These are phyloP conservation scores for Ornithoptera priamus DNA, from an alignment of 2,888 invertebrate genomes.

Conservation along the genomic window DNA sequence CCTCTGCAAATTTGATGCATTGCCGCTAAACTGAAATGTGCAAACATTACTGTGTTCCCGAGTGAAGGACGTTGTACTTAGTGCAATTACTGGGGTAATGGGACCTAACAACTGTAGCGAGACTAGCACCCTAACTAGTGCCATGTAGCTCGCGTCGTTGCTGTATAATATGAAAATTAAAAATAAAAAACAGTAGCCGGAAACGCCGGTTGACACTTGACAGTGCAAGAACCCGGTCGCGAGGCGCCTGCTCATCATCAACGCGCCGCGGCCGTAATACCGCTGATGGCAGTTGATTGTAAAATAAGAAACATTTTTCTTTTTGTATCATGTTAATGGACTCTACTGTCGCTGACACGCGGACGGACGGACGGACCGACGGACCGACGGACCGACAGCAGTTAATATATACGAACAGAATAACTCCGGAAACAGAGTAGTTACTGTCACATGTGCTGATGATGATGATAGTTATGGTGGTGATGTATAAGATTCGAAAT, in stretches of 20 bases:
- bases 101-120: too few species aligned
- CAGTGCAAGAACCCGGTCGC: constrained; percentile 36
- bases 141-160: too few species aligned
- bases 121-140: too few species aligned
- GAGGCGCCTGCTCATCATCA: constrained; percentile 65
- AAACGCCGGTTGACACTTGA: constrained; percentile 35
- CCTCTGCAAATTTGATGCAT: too few species aligned
- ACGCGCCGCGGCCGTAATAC: constrained; percentile 53
- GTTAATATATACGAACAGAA: background rate
- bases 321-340: constrained; percentile 48
- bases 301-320: constrained; percentile 47
- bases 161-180: background rate
- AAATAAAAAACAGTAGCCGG: constrained; percentile 16
- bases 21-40: too few species aligned
- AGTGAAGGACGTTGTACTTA: too few species aligned
- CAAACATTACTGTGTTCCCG: too few species aligned
- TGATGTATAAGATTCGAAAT: too few species aligned
- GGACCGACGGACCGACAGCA: background rate
- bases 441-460: too few species aligned
- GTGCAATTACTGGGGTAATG: background rate
- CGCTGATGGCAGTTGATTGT: constrained; percentile 49
- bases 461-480: too few species aligned
- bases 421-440: too few species aligned
- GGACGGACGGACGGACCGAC: background rate
- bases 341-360: constrained; percentile 23